Base-by-base conservation (phyloP, 2,113 vertebrate species). In the Corydoras maculifer region DNA sequence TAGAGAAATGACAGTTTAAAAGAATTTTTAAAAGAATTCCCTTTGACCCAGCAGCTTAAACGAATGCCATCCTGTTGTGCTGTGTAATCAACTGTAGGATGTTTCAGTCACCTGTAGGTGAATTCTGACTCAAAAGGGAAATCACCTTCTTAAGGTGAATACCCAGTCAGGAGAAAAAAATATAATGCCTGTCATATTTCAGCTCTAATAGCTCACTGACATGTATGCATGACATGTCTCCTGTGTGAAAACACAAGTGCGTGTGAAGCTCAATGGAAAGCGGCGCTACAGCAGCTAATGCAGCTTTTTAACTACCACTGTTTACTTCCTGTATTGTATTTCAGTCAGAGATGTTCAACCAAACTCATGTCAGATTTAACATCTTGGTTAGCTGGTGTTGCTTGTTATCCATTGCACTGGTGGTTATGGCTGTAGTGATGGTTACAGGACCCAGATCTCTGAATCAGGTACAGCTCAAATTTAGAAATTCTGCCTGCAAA, bases 341-440 rank as follows among this genome's bases (percentile, higher is more conserved):
- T 57, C 13, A 74, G 58, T 49, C 62, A 74, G n/a, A 66, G 72
- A 1, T 69, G 73, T 43, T 73, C 43, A 62, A 18, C 13, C 8
- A 43, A 15, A 54, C 8, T 49, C 51, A 75, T 31, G 60, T 71
- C 9, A 85, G 76, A 79, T 71, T 83, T 70, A 72, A 68, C 66
- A 43, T 86, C 69, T 78, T 90, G 74, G 77, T 87, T 55, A 76
- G 79, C 55, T 89, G 87, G 87, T 88, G 86, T 43, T 71, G 68
- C 54, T 59, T 90, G 59, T 84, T 90, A 74, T 86, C 84, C 2
- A 62, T 85, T 35, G 79, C 82, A 9, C 8, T 88, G 62, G 73
- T 85, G 32, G 64, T 71, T 12, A 71, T 88, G 80, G 81, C 75
- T 0, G 71, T 60, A 0, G 3, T 78, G 30, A 35, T 87, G 9